phyloP scores from a whole-genome alignment of 2,888 invertebrate genomes.

The Lithophane ornitopus region DNA sequence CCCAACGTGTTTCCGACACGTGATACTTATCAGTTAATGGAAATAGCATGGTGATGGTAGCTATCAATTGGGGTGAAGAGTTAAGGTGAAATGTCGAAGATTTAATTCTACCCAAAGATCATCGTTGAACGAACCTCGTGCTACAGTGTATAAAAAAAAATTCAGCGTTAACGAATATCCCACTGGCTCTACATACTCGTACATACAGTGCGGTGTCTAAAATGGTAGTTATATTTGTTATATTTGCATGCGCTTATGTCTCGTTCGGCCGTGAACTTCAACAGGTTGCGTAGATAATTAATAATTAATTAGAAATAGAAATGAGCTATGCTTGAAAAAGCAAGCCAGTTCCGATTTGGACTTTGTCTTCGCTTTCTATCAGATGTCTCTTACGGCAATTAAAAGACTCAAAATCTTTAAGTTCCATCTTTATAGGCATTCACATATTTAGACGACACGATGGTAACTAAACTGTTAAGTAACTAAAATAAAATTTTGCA shows the following conservation, averaged over 20 bases:
- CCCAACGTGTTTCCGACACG: conserved; percentile 29
- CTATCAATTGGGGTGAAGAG: neutral
- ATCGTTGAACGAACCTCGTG: neutral
- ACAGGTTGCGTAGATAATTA: neutral
- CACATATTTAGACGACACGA: neutral
- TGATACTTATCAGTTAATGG: conserved; percentile 20
- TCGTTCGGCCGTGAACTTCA: neutral
- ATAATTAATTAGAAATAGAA: neutral
- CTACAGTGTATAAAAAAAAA: neutral
- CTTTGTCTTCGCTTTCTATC: neutral
- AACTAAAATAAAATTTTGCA: too few relatives aligned
- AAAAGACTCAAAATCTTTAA: neutral
- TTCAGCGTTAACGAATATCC: neutral
- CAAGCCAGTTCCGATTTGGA: neutral
- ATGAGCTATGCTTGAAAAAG: neutral
- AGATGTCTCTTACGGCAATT: too few relatives aligned
- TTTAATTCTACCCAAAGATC: neutral
- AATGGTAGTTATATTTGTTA: neutral
- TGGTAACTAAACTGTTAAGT: neutral
- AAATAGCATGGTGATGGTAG: neutral
- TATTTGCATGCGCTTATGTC: neutral
- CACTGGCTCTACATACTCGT: neutral
- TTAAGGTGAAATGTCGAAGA: neutral
- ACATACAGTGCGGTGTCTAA: neutral
- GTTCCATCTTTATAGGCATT: too few relatives aligned